A percentile compares a stretch with the other conserved stretches of the same genome.
phyloP scores from a whole-genome alignment of 2,113 vertebrate species.

The Phasianus colchicus region DNA sequence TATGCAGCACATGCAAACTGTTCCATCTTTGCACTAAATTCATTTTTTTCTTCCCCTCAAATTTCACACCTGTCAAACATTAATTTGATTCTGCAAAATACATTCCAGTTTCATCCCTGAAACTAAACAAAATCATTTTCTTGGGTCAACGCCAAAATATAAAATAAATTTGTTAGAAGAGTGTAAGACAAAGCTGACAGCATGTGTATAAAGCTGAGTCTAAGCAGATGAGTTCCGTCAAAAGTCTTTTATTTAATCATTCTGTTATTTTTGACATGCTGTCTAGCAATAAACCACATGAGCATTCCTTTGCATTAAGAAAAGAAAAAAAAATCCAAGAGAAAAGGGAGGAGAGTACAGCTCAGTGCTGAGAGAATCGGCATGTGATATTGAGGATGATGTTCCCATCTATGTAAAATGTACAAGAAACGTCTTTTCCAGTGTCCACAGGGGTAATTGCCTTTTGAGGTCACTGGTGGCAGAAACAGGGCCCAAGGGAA shows the following conservation, averaged over 20 bases:
- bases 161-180: not conserved
- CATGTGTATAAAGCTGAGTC: conserved; percentile 15
- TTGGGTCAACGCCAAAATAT: conserved; percentile 25
- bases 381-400: not conserved
- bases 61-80: conserved; percentile 11
- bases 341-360: not conserved
- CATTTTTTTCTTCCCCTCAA: not conserved
- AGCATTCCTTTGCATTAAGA: not conserved
- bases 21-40: not conserved
- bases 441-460: not conserved
- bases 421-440: not conserved
- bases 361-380: not conserved
- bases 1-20: not conserved
- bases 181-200: conserved; percentile 29
- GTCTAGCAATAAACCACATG: conserved; percentile 19
- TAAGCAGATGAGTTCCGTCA: conserved; percentile 61
- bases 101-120: conserved; percentile 17
- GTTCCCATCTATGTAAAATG: not conserved
- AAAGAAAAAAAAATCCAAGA: not conserved
- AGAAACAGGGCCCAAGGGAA: not conserved
- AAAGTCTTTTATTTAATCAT: conserved; percentile 50
- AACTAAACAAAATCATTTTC: conserved; percentile 32
- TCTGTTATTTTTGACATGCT: conserved; percentile 49
- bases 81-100: not conserved
- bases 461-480: not conserved